phyloP scores from a whole-genome alignment of 2,113 vertebrate species.

The Riparia riparia region DNA sequence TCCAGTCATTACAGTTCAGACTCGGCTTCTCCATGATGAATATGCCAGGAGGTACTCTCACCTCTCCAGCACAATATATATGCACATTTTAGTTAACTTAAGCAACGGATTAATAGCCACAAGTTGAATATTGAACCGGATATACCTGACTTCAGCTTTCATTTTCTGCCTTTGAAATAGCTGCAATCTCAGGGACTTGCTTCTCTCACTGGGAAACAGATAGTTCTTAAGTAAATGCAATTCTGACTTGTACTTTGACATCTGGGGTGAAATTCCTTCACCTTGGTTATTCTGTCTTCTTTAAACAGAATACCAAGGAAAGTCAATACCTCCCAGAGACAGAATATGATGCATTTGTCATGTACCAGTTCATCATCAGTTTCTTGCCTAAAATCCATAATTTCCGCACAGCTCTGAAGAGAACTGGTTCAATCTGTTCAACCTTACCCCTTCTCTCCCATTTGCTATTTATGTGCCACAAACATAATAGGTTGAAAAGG shows the following conservation, averaged over 20 bases:
- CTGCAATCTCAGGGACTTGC: neutral
- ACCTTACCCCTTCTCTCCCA: neutral
- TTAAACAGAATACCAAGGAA: neutral
- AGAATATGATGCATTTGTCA: neutral
- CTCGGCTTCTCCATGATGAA: neutral
- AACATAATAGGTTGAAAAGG: constrained; percentile 17
- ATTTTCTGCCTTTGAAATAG: neutral
- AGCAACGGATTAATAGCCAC: neutral
- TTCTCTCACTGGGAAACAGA: neutral
- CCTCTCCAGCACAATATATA: neutral
- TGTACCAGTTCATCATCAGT: neutral
- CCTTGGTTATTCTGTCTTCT: neutral
- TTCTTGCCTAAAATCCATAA: neutral
- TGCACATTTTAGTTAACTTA: neutral
- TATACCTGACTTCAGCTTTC: neutral
- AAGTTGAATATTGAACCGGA: neutral
- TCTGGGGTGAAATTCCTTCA: neutral
- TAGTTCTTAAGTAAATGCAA: neutral
- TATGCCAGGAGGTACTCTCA: neutral
- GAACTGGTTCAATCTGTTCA: neutral
- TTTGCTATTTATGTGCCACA: neutral
- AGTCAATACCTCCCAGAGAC: neutral
- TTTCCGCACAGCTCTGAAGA: neutral
- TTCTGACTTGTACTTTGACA: neutral
- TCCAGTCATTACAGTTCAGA: constrained; percentile 13